A percentile compares a stretch with the other conserved stretches of the same genome.
Conservation (phyloP, 1,140 invertebrate species). For the Lucilia sericata region DNA sequence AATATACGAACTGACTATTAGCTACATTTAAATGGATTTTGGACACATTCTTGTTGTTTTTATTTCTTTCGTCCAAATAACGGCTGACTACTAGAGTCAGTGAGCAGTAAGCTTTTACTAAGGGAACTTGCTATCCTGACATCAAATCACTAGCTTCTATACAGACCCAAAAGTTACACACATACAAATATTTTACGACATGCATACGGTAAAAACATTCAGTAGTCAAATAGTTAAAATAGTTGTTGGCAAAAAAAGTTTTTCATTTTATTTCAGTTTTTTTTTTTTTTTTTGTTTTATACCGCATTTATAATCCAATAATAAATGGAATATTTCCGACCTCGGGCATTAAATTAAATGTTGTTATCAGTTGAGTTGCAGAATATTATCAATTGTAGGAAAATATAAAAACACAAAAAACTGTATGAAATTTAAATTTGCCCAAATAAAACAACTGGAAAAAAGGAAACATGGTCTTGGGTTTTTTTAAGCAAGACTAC, state of each 20-base stretch:
- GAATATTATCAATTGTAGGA: constrained; percentile 63
- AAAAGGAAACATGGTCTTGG: not conserved
- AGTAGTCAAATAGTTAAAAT: constrained; percentile 3
- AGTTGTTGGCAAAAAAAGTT: not conserved
- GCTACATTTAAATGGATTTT: not conserved
- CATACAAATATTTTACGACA: not conserved
- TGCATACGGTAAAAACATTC: not conserved
- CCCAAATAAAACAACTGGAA: too few species aligned
- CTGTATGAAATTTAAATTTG: not conserved
- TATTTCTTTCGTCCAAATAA: not conserved
- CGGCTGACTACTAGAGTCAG: not conserved
- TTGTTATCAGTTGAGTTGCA: constrained; percentile 68
- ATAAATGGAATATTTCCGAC: constrained; percentile 69
- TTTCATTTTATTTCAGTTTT: not conserved
- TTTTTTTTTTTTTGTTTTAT: constrained; percentile 45
- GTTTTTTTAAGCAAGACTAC: not conserved
- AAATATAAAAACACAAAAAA: not conserved
- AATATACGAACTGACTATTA: not conserved
- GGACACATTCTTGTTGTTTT: not conserved
- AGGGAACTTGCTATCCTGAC: constrained; percentile 32
- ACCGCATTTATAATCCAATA: constrained; percentile 68
- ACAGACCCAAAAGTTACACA: not conserved
- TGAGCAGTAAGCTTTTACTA: not conserved
- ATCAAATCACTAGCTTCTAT: constrained; percentile 31
- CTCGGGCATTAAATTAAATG: constrained; percentile 69